phyloP scores from a whole-genome alignment of 2,113 vertebrate genomes.

The Microtus pennsylvanicus region DNA sequence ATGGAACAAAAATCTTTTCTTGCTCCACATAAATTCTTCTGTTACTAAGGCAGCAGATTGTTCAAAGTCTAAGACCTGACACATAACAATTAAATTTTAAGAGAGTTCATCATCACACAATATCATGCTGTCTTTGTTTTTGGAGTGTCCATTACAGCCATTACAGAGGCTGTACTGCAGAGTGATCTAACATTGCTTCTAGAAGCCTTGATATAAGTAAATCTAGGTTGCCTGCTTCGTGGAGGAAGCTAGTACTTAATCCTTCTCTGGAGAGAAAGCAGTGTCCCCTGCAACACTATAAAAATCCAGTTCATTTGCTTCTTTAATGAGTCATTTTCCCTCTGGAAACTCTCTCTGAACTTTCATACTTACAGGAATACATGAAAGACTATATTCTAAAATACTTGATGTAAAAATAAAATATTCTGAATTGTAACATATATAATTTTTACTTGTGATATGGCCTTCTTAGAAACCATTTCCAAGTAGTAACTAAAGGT shows the following conservation, averaged over 20 bases:
- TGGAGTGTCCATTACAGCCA: background rate
- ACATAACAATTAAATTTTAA: constrained; percentile 30
- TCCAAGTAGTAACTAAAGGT: constrained; percentile 45
- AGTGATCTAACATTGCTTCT: background rate
- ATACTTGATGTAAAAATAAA: background rate
- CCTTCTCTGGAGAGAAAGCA: background rate
- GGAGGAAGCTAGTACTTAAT: constrained; percentile 11
- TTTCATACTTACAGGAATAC: constrained; percentile 16
- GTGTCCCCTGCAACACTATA: background rate
- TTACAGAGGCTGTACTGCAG: background rate
- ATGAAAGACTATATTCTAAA: background rate
- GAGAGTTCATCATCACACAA: constrained; percentile 29
- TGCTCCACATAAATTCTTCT: constrained; percentile 5
- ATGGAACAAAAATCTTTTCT: background rate
- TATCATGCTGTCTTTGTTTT: background rate
- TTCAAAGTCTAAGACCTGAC: constrained; percentile 21
- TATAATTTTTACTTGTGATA: constrained; percentile 49
- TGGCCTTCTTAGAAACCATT: constrained; percentile 63
- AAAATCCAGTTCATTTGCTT: background rate
- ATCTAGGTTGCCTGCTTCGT: background rate
- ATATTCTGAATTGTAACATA: background rate
- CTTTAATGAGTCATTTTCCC: constrained; percentile 1
- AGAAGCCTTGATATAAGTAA: background rate
- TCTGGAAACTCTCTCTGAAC: constrained; percentile 29
- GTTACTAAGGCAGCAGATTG: background rate